Conservation (phyloP, 2,113 vertebrate genomes). For the Cynocephalus volans region DNA sequence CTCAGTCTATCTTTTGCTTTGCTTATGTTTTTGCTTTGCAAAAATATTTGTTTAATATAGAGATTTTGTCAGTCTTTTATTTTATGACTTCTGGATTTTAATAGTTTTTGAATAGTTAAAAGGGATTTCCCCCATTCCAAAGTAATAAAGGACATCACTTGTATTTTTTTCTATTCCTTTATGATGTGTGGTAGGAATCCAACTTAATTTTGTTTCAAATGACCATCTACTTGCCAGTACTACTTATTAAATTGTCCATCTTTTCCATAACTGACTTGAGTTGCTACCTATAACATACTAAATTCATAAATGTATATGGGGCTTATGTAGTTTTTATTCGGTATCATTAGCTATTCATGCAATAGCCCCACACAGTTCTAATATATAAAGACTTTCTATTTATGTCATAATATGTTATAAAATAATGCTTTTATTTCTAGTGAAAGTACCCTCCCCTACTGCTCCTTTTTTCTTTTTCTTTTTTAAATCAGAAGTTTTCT, state of each 20-base stretch:
- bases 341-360: neutral
- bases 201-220: constrained; percentile 49
- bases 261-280: neutral
- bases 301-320: neutral
- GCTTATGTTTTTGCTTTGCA: constrained; percentile 28
- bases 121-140: neutral
- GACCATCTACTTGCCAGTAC: neutral
- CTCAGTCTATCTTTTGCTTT: constrained; percentile 27
- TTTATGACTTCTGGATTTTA: constrained; percentile 52
- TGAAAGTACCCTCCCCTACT: neutral
- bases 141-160: constrained; percentile 3
- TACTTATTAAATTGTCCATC: neutral
- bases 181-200: neutral
- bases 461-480: neutral
- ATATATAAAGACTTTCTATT: neutral
- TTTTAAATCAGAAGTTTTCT: neutral
- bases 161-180: neutral
- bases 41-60: neutral
- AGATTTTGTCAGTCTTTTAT: constrained; percentile 31
- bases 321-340: neutral
- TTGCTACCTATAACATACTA: neutral
- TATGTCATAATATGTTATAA: neutral
- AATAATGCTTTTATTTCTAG: neutral
- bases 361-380: neutral
- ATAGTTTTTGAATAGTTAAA: neutral